Evolutionary conservation across 2,113 vertebrate species (phyloP).

Genomic region (Zosterops pallidus): DNA sequence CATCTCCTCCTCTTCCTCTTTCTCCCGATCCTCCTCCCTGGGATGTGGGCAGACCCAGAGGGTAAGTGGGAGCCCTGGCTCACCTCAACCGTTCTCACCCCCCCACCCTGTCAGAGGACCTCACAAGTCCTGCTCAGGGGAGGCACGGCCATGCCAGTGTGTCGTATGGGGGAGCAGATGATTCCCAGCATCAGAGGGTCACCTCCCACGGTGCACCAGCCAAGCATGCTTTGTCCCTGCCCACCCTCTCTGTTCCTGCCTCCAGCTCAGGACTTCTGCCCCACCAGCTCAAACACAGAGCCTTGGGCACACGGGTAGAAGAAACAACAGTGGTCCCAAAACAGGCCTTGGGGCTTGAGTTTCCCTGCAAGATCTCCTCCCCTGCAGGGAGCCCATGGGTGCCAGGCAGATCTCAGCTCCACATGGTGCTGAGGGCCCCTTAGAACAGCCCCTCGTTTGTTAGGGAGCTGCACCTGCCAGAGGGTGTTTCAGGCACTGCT

Average conservation of each 20-base stretch:
- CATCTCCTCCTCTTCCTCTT: background rate
- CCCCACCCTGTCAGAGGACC: background rate
- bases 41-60: background rate
- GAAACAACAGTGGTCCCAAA: background rate
- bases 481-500: background rate
- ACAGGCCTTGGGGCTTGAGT: background rate
- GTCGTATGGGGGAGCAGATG: rapidly evolving
- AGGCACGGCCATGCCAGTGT: background rate
- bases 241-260: background rate
- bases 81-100: rapidly evolving
- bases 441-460: background rate
- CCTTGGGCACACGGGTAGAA: background rate
- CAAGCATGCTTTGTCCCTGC: background rate
- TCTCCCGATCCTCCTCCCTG: background rate
- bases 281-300: background rate
- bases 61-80: slow-evolving; percentile 29
- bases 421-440: background rate
- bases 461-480: background rate
- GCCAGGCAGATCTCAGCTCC: background rate
- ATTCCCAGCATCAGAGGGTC: background rate
- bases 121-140: background rate
- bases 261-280: background rate
- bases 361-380: background rate
- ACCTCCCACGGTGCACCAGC: rapidly evolving
- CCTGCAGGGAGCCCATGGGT: background rate